A percentile compares a stretch with the other conserved stretches of the same genome.
Evolutionary conservation across 2,797 vertebrate genomes (phyloP).

Genomic region (Clarias laeviceps): DNA sequence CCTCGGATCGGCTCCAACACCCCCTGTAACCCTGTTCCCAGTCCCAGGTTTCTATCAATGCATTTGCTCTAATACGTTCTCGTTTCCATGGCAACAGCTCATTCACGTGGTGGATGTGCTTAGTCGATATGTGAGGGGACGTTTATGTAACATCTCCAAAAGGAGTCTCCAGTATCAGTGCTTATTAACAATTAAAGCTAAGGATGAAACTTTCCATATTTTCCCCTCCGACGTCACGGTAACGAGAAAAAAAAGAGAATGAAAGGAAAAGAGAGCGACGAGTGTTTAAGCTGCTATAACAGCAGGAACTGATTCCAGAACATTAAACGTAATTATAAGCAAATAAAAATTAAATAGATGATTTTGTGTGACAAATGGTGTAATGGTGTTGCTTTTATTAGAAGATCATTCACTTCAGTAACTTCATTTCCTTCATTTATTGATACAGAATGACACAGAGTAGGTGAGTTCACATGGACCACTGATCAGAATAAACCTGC

Average conservation of each 20-base stretch:
- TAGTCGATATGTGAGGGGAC: neutral
- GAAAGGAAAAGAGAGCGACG: neutral
- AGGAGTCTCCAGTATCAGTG: neutral
- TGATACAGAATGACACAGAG: too few relatives aligned
- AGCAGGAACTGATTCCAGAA: neutral
- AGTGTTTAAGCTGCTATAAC: neutral
- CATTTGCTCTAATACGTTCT: neutral
- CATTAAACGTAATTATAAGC: neutral
- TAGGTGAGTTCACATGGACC: too few relatives aligned
- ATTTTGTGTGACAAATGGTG: neutral
- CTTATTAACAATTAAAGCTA: neutral
- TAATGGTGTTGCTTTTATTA: too few relatives aligned
- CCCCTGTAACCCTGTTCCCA: too few relatives aligned
- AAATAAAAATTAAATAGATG: neutral
- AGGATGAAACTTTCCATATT: too few relatives aligned
- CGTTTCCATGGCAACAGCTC: too few relatives aligned
- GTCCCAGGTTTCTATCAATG: neutral
- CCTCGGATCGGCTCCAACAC: too few relatives aligned
- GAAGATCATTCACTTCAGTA: too few relatives aligned
- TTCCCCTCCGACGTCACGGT: too few relatives aligned
- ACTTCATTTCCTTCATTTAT: too few relatives aligned
- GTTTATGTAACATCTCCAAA: neutral
- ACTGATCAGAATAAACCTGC: too few relatives aligned
- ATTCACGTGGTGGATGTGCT: neutral
- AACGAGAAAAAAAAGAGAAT: neutral